These are phyloP conservation scores for Eupithecia pulchellata DNA, from an alignment of 2,888 invertebrate genomes.

Conservation along the genomic window DNA sequence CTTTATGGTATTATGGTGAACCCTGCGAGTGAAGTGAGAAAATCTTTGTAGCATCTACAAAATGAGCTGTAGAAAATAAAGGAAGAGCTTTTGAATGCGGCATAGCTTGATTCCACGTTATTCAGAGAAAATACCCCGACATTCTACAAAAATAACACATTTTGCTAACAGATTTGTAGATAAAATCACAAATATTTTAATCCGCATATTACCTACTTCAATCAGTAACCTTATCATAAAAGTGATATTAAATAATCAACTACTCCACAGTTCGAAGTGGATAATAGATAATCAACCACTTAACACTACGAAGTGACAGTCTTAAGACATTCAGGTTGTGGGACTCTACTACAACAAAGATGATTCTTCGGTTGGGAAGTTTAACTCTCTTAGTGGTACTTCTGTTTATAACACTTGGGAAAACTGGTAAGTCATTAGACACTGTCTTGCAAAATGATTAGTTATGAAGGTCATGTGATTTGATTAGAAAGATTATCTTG, in stretches of 20 bases:
- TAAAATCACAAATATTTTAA: constrained; percentile 12
- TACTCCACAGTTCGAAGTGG: constrained; percentile 12
- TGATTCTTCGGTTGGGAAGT: constrained; percentile 16
- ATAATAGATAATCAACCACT: constrained; percentile 26
- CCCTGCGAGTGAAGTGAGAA: not conserved
- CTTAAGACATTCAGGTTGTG: too few species aligned
- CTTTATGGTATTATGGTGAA: not conserved
- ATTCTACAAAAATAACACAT: not conserved
- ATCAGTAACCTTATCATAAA: constrained; percentile 22
- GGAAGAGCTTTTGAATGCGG: not conserved
- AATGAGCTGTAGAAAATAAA: not conserved
- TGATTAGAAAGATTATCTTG: not conserved
- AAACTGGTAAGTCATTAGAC: constrained; percentile 49
- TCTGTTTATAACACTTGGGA: constrained; percentile 37
- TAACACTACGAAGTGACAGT: constrained; percentile 4
- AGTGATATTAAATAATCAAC: constrained; percentile 27
- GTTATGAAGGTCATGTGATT: not conserved
- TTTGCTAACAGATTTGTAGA: not conserved
- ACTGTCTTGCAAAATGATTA: not conserved
- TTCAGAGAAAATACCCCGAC: not conserved
- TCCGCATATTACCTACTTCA: constrained; percentile 7
- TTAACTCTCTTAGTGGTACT: constrained; percentile 32
- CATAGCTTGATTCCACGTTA: not conserved
- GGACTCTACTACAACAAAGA: not conserved
- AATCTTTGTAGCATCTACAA: not conserved